Conservation (phyloP, 2,888 invertebrate genomes). For the Ganaspis brasiliensis region DNA sequence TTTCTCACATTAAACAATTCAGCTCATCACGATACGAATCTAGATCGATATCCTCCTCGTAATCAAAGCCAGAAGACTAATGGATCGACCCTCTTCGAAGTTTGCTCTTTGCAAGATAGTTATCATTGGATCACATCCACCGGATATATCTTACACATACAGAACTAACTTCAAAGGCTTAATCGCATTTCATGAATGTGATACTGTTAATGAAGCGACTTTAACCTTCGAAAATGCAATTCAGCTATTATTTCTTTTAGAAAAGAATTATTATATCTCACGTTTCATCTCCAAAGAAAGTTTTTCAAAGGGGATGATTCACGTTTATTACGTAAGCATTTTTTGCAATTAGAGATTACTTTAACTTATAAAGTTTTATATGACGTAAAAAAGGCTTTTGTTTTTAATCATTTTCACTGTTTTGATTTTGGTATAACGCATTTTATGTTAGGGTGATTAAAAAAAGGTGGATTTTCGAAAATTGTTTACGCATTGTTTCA, state of each 20-base stretch:
- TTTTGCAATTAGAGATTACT: too few species aligned
- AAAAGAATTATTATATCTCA: not conserved
- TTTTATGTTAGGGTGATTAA: too few species aligned
- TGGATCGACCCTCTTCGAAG: conserved; percentile 53
- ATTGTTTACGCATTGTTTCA: too few species aligned
- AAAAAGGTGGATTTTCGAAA: too few species aligned
- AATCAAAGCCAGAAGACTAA: conserved; percentile 60
- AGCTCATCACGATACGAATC: conserved; percentile 69
- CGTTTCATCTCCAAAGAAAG: too few species aligned
- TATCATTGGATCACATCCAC: conserved; percentile 47
- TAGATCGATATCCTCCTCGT: conserved; percentile 68
- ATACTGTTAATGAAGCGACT: conserved; percentile 16
- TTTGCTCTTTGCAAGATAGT: conserved; percentile 55
- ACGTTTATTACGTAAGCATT: too few species aligned
- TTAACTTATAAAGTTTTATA: too few species aligned
- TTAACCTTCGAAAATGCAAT: conserved; percentile 6
- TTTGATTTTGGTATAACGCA: too few species aligned
- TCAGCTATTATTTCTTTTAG: not conserved
- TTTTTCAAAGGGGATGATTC: too few species aligned
- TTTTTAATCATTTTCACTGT: too few species aligned
- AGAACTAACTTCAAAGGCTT: conserved; percentile 44
- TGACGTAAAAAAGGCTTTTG: too few species aligned
- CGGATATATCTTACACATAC: conserved; percentile 8
- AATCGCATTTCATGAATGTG: conserved; percentile 54
- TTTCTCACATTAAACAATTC: conserved; percentile 49